phyloP scores from a whole-genome alignment of 2,113 vertebrate genomes.

The Sigmodon hispidus region DNA sequence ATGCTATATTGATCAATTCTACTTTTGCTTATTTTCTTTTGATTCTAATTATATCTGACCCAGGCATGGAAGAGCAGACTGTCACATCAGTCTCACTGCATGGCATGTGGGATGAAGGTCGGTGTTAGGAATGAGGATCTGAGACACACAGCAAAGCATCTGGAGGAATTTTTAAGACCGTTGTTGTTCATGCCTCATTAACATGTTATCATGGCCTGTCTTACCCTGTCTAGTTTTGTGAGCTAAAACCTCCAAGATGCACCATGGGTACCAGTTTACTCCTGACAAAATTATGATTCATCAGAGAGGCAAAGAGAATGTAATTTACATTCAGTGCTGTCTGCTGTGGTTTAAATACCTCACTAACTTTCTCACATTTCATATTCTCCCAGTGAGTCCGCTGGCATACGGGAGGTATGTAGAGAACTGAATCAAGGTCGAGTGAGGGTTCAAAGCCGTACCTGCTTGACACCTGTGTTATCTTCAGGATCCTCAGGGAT shows the following conservation, averaged over 20 bases:
- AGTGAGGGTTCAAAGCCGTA: background rate
- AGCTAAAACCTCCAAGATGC: background rate
- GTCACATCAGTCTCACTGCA: background rate
- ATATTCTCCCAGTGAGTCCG: background rate
- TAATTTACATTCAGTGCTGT: background rate
- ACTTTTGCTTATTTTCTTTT: background rate
- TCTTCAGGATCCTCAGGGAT: background rate
- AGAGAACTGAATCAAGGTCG: background rate
- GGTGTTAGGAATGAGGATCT: conserved; percentile 12
- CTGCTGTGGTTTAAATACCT: background rate
- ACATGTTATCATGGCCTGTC: background rate
- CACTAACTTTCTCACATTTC: background rate
- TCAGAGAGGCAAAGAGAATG: background rate
- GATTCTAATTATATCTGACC: conserved; percentile 7
- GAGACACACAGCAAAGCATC: background rate
- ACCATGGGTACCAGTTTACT: background rate
- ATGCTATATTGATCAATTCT: background rate
- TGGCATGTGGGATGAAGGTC: background rate
- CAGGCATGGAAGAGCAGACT: background rate
- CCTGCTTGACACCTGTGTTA: background rate
- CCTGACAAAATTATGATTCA: background rate
- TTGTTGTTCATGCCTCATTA: background rate
- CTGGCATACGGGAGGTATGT: background rate
- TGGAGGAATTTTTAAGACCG: background rate
- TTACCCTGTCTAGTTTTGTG: background rate